A percentile compares a stretch with the other conserved stretches of the same genome.
Conservation (phyloP, 2,888 invertebrate genomes). For the Heliconius cydno region DNA sequence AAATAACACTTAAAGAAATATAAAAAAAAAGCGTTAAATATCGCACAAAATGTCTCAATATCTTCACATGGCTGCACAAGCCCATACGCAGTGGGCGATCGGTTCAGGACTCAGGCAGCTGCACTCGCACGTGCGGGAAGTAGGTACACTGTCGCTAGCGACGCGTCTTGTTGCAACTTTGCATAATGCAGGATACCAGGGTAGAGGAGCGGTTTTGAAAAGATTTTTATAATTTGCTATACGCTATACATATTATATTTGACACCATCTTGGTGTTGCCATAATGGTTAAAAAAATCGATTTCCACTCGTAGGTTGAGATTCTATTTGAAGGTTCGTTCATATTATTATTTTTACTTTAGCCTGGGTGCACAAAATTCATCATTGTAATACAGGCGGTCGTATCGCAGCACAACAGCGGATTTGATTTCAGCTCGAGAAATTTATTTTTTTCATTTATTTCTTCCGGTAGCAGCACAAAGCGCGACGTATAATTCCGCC, state of each 20-base stretch:
- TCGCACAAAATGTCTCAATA: not conserved
- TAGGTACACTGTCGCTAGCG: constrained; percentile 31
- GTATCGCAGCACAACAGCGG: too few species aligned
- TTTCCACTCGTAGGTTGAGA: not conserved
- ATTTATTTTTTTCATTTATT: not conserved
- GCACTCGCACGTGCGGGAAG: constrained; percentile 55
- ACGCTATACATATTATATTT: not conserved
- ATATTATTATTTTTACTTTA: too few species aligned
- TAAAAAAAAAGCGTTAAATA: not conserved
- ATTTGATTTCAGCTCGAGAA: not conserved
- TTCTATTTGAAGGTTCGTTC: not conserved
- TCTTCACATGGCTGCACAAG: constrained; percentile 34
- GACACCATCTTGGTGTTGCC: not conserved
- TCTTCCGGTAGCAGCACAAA: not conserved
- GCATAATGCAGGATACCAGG: not conserved
- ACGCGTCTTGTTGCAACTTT: constrained; percentile 1
- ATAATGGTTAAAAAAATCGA: not conserved
- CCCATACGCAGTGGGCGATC: constrained; percentile 60
- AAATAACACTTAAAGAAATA: not conserved
- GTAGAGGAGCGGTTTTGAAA: not conserved
- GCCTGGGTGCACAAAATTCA: not conserved
- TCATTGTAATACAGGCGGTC: too few species aligned
- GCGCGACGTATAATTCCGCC: not conserved
- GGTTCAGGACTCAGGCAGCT: constrained; percentile 50
- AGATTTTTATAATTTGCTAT: not conserved